phyloP scores from a whole-genome alignment of 2,888 invertebrate species.

The Polymixis flavicincta region DNA sequence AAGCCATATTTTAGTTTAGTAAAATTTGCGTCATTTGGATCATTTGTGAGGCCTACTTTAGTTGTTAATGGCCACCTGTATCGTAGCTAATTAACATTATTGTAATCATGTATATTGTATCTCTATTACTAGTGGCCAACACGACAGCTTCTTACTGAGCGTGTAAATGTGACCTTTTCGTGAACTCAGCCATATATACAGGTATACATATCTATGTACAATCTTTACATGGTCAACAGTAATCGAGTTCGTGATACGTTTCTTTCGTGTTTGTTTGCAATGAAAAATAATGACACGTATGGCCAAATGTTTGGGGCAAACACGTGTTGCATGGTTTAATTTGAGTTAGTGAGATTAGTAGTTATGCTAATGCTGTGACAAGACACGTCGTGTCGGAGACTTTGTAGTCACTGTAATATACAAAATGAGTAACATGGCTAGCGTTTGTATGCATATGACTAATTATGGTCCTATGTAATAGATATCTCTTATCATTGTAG shows the following conservation, averaged over 20 bases:
- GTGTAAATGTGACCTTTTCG: constrained; percentile 42
- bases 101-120: constrained; percentile 10
- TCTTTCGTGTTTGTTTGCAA: constrained; percentile 60
- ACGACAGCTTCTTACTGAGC: constrained; percentile 19
- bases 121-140: constrained; percentile 8
- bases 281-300: constrained; percentile 57
- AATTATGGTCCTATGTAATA: not conserved
- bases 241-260: constrained; percentile 60
- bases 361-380: constrained; percentile 1
- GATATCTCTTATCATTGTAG: constrained; percentile 1
- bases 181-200: constrained; percentile 34
- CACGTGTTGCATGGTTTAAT: constrained; percentile 26
- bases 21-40: constrained; percentile 3
- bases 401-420: not conserved
- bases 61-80: not conserved
- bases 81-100: constrained; percentile 3
- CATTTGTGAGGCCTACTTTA: not conserved
- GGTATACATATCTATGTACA: constrained; percentile 37
- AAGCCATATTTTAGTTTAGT: not conserved
- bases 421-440: not conserved
- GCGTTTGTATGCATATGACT: not conserved
- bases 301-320: constrained; percentile 50
- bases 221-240: constrained; percentile 55
- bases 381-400: not conserved
- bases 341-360: constrained; percentile 31